phyloP scores from a whole-genome alignment of 2,888 invertebrate genomes.

The Megamerina dolium region DNA sequence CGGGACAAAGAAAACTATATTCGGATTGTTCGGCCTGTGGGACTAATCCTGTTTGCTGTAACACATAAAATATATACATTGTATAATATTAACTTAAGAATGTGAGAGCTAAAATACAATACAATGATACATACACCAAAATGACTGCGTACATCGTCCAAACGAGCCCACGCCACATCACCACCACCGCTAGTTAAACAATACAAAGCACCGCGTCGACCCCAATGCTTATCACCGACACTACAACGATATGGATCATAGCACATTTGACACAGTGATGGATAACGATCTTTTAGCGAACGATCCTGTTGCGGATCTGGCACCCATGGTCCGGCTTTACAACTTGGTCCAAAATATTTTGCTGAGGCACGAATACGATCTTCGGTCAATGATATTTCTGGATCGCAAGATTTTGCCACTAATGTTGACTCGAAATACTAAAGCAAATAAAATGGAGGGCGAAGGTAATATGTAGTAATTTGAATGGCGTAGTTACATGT shows the following conservation, averaged over 20 bases:
- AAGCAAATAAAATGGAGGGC: constrained; percentile 8
- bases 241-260: constrained; percentile 58
- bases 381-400: constrained; percentile 62
- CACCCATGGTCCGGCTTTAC: constrained; percentile 83
- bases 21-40: constrained; percentile 49
- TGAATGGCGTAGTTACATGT: neutral
- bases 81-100: neutral
- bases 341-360: constrained; percentile 70
- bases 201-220: constrained; percentile 70
- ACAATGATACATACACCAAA: constrained; percentile 54
- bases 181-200: constrained; percentile 75
- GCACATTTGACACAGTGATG: constrained; percentile 68
- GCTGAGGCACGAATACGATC: constrained; percentile 70
- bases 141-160: constrained; percentile 61
- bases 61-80: neutral
- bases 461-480: neutral
- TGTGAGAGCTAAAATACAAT: neutral
- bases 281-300: constrained; percentile 61
- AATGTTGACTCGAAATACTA: constrained; percentile 70
- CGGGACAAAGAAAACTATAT: constrained; percentile 69
- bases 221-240: constrained; percentile 71
- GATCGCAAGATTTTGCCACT: constrained; percentile 66
- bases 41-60: constrained; percentile 42
- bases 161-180: constrained; percentile 75
- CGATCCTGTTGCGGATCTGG: constrained; percentile 59